Evolutionary conservation across 2,113 vertebrate genomes (phyloP), one percentile per base, ranked within the genome.

Genomic region (Tautogolabrus adspersus): DNA sequence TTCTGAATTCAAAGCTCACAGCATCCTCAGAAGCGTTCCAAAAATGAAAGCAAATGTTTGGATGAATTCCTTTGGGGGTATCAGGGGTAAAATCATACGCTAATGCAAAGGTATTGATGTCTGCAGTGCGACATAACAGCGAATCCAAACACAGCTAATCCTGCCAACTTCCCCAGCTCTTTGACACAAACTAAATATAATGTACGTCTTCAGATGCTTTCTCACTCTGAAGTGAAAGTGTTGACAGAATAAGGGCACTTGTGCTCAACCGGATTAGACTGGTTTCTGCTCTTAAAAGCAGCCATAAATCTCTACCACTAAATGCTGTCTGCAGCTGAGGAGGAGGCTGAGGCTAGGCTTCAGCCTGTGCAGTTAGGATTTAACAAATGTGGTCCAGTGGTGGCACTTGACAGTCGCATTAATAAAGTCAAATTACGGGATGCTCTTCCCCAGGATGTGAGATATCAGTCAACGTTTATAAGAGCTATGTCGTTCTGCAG

Each of bases 191-290:
- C 80, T 80, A 80, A 85, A 85, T 73, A 77, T 70, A 80, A 81
- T 73, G 40, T 49, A 26, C 6, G 23, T 82, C 69, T 82, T 73
- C 66, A 79, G 71, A 80, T 44, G 58, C 44, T 18, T 30, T 63
- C 19, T 58, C 23, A 23, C 55, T 51, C 19, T 49, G 65, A 69
- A 70, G 75, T 10, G 21, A 68, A 63, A 40, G 61, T 34, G 61
- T 66, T 89, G 87, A 91, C 86, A 91, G 86, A 85, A 89, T 86
- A 75, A 77, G 82, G 79, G 49, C 83, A 83, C 30, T 55, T 70
- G 42, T 23, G 13, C 76, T 67, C 54, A 81, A 47, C 66, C 73
- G 75, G 83, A 84, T 86, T 57, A 67, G 75, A 68, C 66, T 54
- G 63, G 68, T 69, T 77, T 58, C 72, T 68, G 78, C 15, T 68